These are phyloP conservation scores for Urocyon cinereoargenteus DNA, from an alignment of 2,797 vertebrate species.

Conservation along the genomic window DNA sequence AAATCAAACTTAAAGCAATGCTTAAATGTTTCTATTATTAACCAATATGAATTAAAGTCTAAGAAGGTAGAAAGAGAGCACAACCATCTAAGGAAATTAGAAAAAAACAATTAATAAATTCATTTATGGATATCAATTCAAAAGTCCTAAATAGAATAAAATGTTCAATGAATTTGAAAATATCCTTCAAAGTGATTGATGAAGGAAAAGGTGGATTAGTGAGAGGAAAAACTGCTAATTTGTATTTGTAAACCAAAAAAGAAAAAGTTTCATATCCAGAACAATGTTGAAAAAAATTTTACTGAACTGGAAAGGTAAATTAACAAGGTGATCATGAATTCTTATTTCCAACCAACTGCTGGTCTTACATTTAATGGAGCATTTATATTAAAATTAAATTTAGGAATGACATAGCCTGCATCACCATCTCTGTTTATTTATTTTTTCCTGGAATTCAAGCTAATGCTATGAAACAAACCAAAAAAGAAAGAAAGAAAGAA, in stretches of 20 bases:
- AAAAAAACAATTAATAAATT: not conserved
- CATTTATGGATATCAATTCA: not conserved
- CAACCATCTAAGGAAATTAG: not conserved
- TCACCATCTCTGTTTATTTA: not conserved
- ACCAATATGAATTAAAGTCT: not conserved
- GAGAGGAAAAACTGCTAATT: not conserved
- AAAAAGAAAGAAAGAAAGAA: not conserved
- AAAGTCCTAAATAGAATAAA: slow-evolving; percentile 12
- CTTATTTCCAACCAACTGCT: not conserved
- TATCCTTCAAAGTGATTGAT: not conserved
- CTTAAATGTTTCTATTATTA: not conserved
- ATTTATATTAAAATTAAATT: slow-evolving; percentile 5
- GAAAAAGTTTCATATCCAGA: not conserved
- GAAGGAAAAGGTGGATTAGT: not conserved
- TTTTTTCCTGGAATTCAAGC: not conserved
- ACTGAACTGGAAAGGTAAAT: not conserved
- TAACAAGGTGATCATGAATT: not conserved
- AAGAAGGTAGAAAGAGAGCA: not conserved
- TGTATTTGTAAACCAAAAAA: not conserved
- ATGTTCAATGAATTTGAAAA: not conserved
- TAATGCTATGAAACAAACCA: not conserved
- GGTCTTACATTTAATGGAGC: not conserved
- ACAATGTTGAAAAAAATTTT: not conserved
- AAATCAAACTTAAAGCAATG: not conserved
- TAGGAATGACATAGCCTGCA: not conserved